Percentiles rank a stretch among this genome's conserved stretches.
phyloP scores from a whole-genome alignment of 2,888 invertebrate genomes.

The Rhopalosiphum nymphaeae region DNA sequence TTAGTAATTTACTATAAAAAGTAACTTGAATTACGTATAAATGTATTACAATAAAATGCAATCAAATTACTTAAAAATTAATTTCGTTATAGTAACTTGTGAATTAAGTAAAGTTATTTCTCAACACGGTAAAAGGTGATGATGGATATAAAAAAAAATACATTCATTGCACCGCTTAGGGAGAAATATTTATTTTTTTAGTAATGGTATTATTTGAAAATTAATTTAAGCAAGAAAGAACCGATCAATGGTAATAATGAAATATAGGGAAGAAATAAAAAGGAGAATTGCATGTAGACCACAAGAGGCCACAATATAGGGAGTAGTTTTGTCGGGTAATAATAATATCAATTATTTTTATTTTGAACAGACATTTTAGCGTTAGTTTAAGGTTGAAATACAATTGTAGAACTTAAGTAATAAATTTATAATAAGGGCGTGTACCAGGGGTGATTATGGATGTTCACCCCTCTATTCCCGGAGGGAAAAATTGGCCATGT shows the following conservation, averaged over 20 bases:
- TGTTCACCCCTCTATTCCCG: neutral
- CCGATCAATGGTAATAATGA: neutral
- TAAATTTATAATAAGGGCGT: constrained; percentile 45
- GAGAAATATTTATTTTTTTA: neutral
- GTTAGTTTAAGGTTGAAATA: neutral
- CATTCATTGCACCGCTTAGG: neutral
- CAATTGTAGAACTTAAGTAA: constrained; percentile 12
- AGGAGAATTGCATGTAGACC: neutral
- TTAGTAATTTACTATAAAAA: no score
- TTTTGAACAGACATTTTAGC: constrained; percentile 18
- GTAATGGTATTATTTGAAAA: neutral
- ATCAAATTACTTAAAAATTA: no score
- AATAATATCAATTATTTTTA: constrained; percentile 46
- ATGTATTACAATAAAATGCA: no score
- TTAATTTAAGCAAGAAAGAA: neutral
- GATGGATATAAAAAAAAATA: neutral
- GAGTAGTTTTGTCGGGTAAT: neutral
- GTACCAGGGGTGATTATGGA: constrained; percentile 29
- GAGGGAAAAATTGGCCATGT: constrained; percentile 40
- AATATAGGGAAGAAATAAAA: constrained; percentile 2
- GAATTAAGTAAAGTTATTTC: no score
- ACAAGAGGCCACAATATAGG: neutral
- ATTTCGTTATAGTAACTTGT: no score
- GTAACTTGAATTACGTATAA: no score
- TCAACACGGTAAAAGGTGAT: neutral